phyloP scores from a whole-genome alignment of 2,113 vertebrate genomes.

The Boleophthalmus pectinirostris region DNA sequence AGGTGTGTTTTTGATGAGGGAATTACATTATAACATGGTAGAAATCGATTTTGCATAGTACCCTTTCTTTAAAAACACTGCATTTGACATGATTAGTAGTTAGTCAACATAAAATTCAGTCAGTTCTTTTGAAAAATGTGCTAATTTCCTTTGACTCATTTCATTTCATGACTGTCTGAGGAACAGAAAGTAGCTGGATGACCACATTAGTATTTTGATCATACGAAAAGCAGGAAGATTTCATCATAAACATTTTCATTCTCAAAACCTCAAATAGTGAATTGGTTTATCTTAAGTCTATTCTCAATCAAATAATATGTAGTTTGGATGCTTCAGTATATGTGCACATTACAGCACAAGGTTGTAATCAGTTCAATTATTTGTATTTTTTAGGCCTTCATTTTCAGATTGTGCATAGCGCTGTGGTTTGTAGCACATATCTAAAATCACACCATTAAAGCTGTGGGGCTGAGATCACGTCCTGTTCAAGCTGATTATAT shows the following conservation, averaged over 20 bases:
- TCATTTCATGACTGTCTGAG: conserved; percentile 21
- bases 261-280: background rate
- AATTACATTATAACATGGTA: too few species aligned
- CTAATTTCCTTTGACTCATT: background rate
- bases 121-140: background rate
- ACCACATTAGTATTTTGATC: background rate
- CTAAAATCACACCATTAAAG: too few species aligned
- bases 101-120: background rate
- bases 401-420: too few species aligned
- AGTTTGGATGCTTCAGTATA: background rate
- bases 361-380: too few species aligned
- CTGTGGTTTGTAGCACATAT: too few species aligned
- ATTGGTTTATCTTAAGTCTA: background rate
- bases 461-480: too few species aligned
- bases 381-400: too few species aligned
- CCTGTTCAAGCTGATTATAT: too few species aligned
- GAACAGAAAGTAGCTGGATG: conserved; percentile 40
- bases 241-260: background rate
- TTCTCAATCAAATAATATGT: background rate
- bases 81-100: background rate
- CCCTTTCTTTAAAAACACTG: too few species aligned
- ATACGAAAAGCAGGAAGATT: conserved; percentile 9
- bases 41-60: too few species aligned
- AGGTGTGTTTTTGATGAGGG: too few species aligned
- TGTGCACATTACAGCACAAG: too few species aligned